These are phyloP conservation scores for Misgurnus anguillicaudatus DNA, from an alignment of 2,113 vertebrate species.

Conservation along the genomic window DNA sequence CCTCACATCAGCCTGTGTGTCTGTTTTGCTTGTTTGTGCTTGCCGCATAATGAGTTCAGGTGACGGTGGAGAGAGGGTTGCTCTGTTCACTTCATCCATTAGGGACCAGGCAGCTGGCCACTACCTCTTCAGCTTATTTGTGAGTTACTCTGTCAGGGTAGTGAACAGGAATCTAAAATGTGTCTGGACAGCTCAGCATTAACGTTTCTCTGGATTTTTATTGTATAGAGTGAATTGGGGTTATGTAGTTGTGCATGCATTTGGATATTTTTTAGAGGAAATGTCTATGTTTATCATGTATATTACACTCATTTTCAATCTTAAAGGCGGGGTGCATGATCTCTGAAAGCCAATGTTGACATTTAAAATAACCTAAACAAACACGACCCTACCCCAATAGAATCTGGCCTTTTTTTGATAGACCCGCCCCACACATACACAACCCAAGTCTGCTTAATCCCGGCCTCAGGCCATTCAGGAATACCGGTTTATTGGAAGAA, in stretches of 20 bases:
- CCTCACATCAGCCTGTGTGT: slow-evolving; percentile 68
- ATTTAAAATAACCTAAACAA: too few relatives aligned
- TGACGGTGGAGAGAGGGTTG: slow-evolving; percentile 58
- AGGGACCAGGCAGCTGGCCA: slow-evolving; percentile 36
- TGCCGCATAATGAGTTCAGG: slow-evolving; percentile 75
- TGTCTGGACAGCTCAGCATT: not conserved
- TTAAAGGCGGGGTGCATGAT: too few relatives aligned
- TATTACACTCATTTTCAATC: too few relatives aligned
- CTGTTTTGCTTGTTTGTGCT: slow-evolving; percentile 63
- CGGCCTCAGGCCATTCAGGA: too few relatives aligned
- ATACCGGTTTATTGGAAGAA: too few relatives aligned
- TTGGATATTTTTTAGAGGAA: too few relatives aligned
- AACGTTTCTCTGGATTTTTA: not conserved
- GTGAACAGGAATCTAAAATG: not conserved
- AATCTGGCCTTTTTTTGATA: too few relatives aligned
- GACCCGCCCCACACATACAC: too few relatives aligned
- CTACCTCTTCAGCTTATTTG: slow-evolving; percentile 25
- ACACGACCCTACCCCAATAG: too few relatives aligned
- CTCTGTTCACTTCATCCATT: slow-evolving; percentile 45
- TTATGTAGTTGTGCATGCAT: not conserved
- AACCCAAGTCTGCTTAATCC: too few relatives aligned
- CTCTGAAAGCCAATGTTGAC: too few relatives aligned
- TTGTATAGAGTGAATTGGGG: not conserved
- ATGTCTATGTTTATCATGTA: too few relatives aligned
- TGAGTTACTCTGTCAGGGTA: slow-evolving; percentile 1